These are phyloP conservation scores for Sebastes fasciatus DNA, from an alignment of 2,113 vertebrate species.

Conservation along the genomic window DNA sequence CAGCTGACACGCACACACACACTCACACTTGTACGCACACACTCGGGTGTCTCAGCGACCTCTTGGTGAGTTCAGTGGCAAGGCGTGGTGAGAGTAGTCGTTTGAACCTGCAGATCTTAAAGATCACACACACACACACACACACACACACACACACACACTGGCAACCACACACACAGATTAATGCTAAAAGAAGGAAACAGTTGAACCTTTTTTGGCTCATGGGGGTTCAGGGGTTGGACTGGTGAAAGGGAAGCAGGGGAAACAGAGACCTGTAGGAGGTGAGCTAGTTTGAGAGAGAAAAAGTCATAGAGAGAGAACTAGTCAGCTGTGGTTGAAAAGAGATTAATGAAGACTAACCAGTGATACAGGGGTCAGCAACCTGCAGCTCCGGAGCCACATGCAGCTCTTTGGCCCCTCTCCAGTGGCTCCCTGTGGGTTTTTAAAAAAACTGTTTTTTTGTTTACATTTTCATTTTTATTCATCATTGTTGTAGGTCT, in stretches of 20 bases:
- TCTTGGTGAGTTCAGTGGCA: conserved; percentile 81
- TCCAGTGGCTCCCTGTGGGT: too few species aligned
- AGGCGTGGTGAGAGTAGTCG: conserved; percentile 71
- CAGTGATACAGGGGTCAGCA: too few species aligned
- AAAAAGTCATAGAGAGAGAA: neutral
- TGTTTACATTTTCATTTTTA: too few species aligned
- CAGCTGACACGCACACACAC: conserved; percentile 30
- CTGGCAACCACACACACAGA: conserved; percentile 37
- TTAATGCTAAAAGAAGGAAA: conserved; percentile 48
- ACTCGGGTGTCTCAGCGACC: conserved; percentile 70
- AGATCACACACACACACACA: conserved; percentile 61
- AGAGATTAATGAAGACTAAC: neutral
- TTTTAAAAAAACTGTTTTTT: too few species aligned
- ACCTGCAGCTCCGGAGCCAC: too few species aligned
- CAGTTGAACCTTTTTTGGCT: conserved; percentile 4
- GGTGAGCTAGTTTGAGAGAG: neutral
- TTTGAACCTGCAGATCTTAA: conserved; percentile 81
- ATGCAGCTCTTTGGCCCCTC: too few species aligned
- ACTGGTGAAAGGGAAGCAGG: conserved; percentile 2
- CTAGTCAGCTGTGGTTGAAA: neutral
- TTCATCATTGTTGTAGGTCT: too few species aligned
- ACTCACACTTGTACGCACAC: conserved; percentile 19
- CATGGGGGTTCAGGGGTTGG: neutral
- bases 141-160: conserved; percentile 47
- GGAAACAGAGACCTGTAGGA: neutral